Conservation (phyloP, 2,888 invertebrate genomes). For the Harpalus rufipes region DNA sequence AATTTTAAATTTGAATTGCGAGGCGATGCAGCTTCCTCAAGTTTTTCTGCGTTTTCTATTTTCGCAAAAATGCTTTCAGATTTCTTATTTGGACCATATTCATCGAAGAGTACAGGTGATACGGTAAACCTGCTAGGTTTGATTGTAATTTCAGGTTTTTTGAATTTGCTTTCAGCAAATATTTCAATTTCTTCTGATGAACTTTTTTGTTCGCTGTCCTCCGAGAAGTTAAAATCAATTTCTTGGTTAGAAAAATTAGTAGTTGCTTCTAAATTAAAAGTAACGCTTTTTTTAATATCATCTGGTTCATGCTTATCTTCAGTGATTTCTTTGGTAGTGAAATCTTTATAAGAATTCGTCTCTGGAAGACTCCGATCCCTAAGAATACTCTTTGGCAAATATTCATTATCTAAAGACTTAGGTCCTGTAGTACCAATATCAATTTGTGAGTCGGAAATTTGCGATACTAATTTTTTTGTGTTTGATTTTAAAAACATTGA, state of each 20-base stretch:
- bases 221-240: slow-evolving; percentile 76
- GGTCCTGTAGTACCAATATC: slow-evolving; percentile 41
- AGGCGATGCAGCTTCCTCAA: slow-evolving; percentile 48
- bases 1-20: slow-evolving; percentile 74
- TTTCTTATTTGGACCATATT: slow-evolving; percentile 69
- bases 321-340: slow-evolving; percentile 67
- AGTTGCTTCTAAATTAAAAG: slow-evolving; percentile 80
- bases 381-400: slow-evolving; percentile 81
- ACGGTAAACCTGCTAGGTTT: slow-evolving; percentile 72
- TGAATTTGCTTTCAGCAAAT: slow-evolving; percentile 70
- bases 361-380: slow-evolving; percentile 79
- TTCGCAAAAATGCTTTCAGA: slow-evolving; percentile 69
- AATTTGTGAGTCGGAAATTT: slow-evolving; percentile 66
- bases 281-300: slow-evolving; percentile 88
- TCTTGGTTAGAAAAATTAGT: slow-evolving; percentile 74
- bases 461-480: slow-evolving; percentile 73
- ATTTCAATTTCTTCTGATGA: slow-evolving; percentile 72
- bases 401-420: slow-evolving; percentile 70
- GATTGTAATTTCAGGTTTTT: slow-evolving; percentile 61
- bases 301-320: slow-evolving; percentile 76
- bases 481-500: slow-evolving; percentile 83
- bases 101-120: slow-evolving; percentile 72
- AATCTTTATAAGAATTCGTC: slow-evolving; percentile 71
- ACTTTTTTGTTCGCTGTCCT: slow-evolving; percentile 72
- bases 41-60: slow-evolving; percentile 72